Evolutionary conservation across 2,113 vertebrate genomes (phyloP).

Genomic region (Macquaria ambigua): DNA sequence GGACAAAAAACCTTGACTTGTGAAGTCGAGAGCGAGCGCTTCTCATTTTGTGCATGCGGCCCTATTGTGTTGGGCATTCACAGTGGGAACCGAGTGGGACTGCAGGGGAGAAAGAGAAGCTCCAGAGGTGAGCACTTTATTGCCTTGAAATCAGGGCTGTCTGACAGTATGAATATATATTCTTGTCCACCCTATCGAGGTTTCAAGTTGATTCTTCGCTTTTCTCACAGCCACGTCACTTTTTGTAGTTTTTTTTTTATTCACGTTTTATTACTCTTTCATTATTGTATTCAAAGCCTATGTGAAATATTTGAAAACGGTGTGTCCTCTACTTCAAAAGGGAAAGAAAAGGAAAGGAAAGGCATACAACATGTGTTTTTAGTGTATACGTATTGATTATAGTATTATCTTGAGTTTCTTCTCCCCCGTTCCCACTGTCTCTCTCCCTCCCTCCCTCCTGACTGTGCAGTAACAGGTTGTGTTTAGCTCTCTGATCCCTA

Average conservation of each 20-base stretch:
- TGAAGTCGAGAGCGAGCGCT: slow-evolving; percentile 35
- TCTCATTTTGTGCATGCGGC: slow-evolving; percentile 44
- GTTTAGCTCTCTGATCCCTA: slow-evolving; percentile 59
- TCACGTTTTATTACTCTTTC: neutral
- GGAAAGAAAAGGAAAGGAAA: neutral
- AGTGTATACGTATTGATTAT: neutral
- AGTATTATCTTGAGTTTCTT: too few species aligned
- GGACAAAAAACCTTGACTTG: slow-evolving; percentile 49
- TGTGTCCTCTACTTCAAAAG: neutral
- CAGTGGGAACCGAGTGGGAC: slow-evolving; percentile 36
- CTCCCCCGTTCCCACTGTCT: too few species aligned
- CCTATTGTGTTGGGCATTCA: slow-evolving; percentile 45
- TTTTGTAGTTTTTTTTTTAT: neutral
- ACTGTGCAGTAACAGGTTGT: slow-evolving; percentile 35
- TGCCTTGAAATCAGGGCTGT: slow-evolving; percentile 43
- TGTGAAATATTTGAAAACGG: slow-evolving; percentile 10
- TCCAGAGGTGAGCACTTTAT: slow-evolving; percentile 63
- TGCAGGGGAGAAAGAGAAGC: slow-evolving; percentile 52
- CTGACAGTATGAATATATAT: slow-evolving; percentile 47
- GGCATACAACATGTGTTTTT: neutral
- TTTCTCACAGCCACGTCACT: slow-evolving; percentile 28
- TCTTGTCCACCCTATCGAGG: slow-evolving; percentile 47
- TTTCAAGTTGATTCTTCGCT: slow-evolving; percentile 33
- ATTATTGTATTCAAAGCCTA: neutral
- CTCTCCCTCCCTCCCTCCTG: too few species aligned